Base-by-base conservation (phyloP, 2,113 vertebrate genomes). In the Pangasianodon gigas region DNA sequence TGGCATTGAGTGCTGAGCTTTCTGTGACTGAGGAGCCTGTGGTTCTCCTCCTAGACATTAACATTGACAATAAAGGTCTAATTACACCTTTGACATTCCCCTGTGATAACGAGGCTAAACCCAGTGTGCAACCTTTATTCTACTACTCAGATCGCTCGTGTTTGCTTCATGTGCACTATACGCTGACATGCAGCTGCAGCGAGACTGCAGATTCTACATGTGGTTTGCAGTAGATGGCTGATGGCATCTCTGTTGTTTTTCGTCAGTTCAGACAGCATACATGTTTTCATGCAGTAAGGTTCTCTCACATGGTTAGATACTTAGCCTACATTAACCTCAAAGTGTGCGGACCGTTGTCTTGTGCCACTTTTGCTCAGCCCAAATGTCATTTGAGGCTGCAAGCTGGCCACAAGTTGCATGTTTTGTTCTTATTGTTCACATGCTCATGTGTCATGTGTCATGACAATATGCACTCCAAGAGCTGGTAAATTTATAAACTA, bases 41-140 rank as follows among this genome's bases (percentile, higher is more conserved):
- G n/a, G 54, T 44, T 67, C 16, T 48, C 56, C 67, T 71, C 60
- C 11, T 56, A 37, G 19, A 56, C 46, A 51, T 69, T 67, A 82
- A 46, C 87, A 83, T 44, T 51, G 67, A 89, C 74, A 67, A 11
- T 80, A 77, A 29, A 67, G 84, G 26, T 87, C 84, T 54, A 81
- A 71, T 32, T 86, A 67, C 46, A 54, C 48, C 51, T 51, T 52
- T 54, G 79, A 67, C 62, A 65, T 83, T 48, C 11, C 26, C 18
- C 48, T 51, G 74, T 56, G 71, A 79, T 85, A 84, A 41, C 8
- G n/a, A 67, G 41, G 26, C 51, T 51, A 29, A 80, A 11, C 19
- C 52, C 24, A 41, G 14, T 54, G 46, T 56, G 60, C 48, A 81
- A 10, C 58, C 79, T 71, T 83, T 44, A 26, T 84, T 62, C 26